A percentile compares a stretch with the other conserved stretches of the same genome.
Conservation (phyloP, 2,888 invertebrate genomes). For the Rosalia funebris region DNA sequence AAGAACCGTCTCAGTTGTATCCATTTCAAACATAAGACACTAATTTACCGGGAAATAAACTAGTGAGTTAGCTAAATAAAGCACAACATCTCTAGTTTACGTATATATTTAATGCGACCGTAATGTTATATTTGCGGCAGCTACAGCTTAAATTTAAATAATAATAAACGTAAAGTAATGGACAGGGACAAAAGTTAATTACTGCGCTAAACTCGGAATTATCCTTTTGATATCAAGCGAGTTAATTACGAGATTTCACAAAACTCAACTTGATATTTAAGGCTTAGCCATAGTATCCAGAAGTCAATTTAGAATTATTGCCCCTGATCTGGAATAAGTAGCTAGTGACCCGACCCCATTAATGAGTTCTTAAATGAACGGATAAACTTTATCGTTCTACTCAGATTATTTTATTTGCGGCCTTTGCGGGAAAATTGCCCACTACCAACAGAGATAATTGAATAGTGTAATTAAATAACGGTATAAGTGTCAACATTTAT, state of each 20-base stretch:
- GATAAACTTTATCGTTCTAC: not conserved
- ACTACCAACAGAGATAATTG: too few species aligned
- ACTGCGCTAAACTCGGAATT: constrained; percentile 21
- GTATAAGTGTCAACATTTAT: too few species aligned
- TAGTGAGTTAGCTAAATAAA: too few species aligned
- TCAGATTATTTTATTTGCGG: not conserved
- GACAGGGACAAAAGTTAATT: constrained; percentile 23
- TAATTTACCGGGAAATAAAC: too few species aligned
- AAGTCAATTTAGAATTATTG: constrained; percentile 23
- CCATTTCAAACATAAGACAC: too few species aligned
- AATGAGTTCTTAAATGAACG: constrained; percentile 6
- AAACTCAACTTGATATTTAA: constrained; percentile 17
- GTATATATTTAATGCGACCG: not conserved
- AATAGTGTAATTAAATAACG: too few species aligned
- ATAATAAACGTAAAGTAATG: constrained; percentile 18
- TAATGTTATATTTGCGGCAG: constrained; percentile 1
- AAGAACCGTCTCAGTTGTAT: not conserved
- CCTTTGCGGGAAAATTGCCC: too few species aligned
- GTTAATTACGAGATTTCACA: constrained; percentile 21
- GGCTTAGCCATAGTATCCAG: constrained; percentile 22
- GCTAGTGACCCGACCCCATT: constrained; percentile 13
- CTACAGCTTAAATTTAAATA: constrained; percentile 15
- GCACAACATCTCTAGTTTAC: not conserved
- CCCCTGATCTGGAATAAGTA: constrained; percentile 4
- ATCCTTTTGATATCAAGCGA: constrained; percentile 21